phyloP scores from a whole-genome alignment of 2,797 vertebrate genomes.

The Sebastes hubbsi region DNA sequence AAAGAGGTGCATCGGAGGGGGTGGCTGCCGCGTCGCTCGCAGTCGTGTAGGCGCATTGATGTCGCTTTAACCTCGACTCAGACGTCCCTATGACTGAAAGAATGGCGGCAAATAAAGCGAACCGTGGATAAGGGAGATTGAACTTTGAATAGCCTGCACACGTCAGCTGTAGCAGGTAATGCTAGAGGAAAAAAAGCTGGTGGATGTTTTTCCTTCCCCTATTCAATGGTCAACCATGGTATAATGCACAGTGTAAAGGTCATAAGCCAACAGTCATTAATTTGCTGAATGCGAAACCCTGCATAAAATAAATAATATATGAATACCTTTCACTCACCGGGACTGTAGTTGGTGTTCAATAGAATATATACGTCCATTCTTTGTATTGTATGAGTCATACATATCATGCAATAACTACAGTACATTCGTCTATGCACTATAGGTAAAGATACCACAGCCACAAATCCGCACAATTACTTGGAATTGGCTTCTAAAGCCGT shows the following conservation, averaged over 20 bases:
- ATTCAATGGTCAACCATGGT: neutral
- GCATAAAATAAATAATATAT: neutral
- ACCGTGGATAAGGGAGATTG: constrained; percentile 13
- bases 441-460: too few relatives aligned
- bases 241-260: neutral
- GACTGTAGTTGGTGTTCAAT: neutral
- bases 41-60: constrained; percentile 47
- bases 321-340: neutral
- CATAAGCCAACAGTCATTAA: neutral
- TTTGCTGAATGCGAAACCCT: neutral
- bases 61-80: constrained; percentile 49
- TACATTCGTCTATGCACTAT: neutral
- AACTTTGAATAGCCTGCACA: constrained; percentile 15
- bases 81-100: constrained; percentile 26
- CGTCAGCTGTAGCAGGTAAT: neutral
- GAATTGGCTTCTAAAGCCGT: too few relatives aligned
- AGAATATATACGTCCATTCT: neutral
- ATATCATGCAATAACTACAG: too few relatives aligned
- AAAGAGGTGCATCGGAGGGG: constrained; percentile 55
- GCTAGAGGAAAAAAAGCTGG: neutral
- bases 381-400: neutral
- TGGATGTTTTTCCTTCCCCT: neutral
- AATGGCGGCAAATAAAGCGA: constrained; percentile 41
- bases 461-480: neutral
- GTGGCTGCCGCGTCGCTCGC: constrained; percentile 51